phyloP scores from a whole-genome alignment of 1,140 invertebrate genomes.

The Diploscapter pachys region DNA sequence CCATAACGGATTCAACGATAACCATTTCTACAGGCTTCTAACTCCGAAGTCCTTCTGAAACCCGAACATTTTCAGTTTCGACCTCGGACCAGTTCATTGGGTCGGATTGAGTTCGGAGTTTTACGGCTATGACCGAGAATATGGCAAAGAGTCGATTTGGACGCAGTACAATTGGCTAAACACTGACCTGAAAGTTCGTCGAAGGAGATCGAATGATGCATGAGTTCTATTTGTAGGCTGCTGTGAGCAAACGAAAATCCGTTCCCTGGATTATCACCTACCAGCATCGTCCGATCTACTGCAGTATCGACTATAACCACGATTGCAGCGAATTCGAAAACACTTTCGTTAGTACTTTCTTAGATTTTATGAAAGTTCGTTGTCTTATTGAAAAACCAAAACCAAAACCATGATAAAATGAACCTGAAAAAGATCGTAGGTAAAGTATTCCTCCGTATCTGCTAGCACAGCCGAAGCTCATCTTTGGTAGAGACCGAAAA shows the following conservation, averaged over 20 bases:
- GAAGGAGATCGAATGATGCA: constrained; percentile 11
- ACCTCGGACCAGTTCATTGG: constrained; percentile 86
- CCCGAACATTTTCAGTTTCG: constrained; percentile 59
- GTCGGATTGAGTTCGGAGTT: constrained; percentile 87
- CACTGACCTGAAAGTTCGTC: constrained; percentile 68
- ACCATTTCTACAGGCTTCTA: constrained; percentile 60
- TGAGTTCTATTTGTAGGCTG: constrained; percentile 30
- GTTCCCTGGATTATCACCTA: constrained; percentile 87
- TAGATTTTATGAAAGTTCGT: background rate
- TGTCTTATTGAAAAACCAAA: too few relatives aligned
- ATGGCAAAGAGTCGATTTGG: constrained; percentile 76
- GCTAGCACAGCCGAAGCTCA: too few relatives aligned
- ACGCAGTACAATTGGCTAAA: constrained; percentile 84
- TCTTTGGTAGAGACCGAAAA: too few relatives aligned
- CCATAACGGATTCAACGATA: constrained; percentile 55
- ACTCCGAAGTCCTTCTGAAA: background rate
- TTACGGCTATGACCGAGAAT: constrained; percentile 79
- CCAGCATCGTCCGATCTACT: constrained; percentile 95
- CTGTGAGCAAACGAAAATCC: constrained; percentile 66
- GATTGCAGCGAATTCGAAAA: constrained; percentile 75
- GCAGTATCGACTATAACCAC: constrained; percentile 78
- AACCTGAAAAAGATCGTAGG: too few relatives aligned
- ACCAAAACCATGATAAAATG: too few relatives aligned
- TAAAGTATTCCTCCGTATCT: too few relatives aligned
- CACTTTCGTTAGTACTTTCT: constrained; percentile 24